A percentile compares a stretch with the other conserved stretches of the same genome.
Evolutionary conservation across 2,797 vertebrate species (phyloP).

Genomic region (Prionace glauca): DNA sequence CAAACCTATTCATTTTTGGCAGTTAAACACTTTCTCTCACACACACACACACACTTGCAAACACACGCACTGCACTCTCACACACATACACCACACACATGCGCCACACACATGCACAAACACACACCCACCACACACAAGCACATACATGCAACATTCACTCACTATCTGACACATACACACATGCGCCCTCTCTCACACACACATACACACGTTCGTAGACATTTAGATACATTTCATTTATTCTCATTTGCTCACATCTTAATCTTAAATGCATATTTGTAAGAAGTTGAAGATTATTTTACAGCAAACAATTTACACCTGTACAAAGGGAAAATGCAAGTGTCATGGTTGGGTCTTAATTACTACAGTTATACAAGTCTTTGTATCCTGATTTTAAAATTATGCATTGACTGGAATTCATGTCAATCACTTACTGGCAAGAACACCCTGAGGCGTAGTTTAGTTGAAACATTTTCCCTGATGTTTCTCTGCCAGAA

Average conservation of each 20-base stretch:
- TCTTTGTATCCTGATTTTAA: background rate
- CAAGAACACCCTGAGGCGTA: background rate
- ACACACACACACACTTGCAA: background rate
- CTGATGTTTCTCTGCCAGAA: background rate
- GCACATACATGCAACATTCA: background rate
- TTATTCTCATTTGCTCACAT: too few relatives aligned
- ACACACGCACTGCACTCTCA: background rate
- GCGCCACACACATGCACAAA: background rate
- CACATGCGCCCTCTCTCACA: background rate
- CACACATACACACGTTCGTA: background rate
- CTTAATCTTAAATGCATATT: background rate
- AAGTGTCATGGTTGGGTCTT: too few relatives aligned
- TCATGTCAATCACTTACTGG: constrained; percentile 9
- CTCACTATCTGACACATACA: background rate
- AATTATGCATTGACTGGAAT: background rate
- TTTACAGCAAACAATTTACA: background rate
- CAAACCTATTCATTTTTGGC: too few relatives aligned
- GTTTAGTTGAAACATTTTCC: background rate
- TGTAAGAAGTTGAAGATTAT: background rate
- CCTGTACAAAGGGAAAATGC: background rate
- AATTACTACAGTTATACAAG: background rate
- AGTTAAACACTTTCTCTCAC: background rate
- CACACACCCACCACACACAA: background rate
- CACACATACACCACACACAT: background rate
- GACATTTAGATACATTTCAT: background rate